Base-by-base conservation (phyloP, 2,888 invertebrate species). In the Hipparchia sbordonii region DNA sequence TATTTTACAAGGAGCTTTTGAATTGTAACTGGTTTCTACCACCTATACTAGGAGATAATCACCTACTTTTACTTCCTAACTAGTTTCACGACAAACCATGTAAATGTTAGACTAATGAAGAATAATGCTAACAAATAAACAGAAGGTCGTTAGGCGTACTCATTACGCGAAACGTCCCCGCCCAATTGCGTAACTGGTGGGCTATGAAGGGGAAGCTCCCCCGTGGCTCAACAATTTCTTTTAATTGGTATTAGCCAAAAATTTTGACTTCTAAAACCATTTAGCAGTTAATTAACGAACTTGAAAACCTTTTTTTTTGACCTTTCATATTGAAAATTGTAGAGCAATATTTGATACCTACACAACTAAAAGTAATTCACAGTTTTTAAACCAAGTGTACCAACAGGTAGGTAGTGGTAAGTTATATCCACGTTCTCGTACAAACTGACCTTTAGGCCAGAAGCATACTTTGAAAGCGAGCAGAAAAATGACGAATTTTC, bases 61-160 rank as follows among this genome's bases (percentile, higher is more conserved):
- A 23, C 23, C 23, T 23, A 23, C 23, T 23, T 8, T 46, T 13
- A 13, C 45, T 60, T 1, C 9, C 59, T 5, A 8, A 23, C 7
- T 62, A 13, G 8, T 46, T 46, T 62, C 62, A 33, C 51, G 10
- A 39, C 6, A n/a, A 51, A 63, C 52, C 10, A 33, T 52, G 33
- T 65, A 12, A 48, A 51, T 63, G 23, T 48, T 13, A 54, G 45
- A n/a, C 39, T 66, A 56, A 66, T 66, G 56, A 57, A 57, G 56
- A 68, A 13, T 65, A 65, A 59, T 68, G 48, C 1, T 23, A 48
- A 48, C 59, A 68, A 68, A 59, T 68, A 68, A 48, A 68, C 68
- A 68, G 59, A 68, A 68, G 59, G 59, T 68, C 48, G 59, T 67
- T 67, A 12, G 54, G 45, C 66, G n/a, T 56, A 45, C 23, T 56